phyloP scores from a whole-genome alignment of 1,140 invertebrate species.

The Lordiphosa clarofinis region DNA sequence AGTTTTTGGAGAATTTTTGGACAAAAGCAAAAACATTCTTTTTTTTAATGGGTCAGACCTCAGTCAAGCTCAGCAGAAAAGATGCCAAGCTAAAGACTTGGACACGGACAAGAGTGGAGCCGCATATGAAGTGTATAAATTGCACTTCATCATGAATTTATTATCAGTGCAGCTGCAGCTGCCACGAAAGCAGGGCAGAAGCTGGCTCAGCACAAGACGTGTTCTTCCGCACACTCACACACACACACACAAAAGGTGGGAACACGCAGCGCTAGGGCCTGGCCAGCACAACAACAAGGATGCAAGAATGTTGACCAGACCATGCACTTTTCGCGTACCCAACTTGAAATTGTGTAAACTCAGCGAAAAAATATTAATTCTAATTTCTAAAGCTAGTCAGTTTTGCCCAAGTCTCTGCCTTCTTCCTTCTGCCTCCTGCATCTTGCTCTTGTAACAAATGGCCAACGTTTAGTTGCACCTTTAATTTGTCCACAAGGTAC shows the following conservation, averaged over 20 bases:
- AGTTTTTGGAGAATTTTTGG: slow-evolving; percentile 42
- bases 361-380: slow-evolving; percentile 74
- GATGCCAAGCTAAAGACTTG: slow-evolving; percentile 14
- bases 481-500: slow-evolving; percentile 50
- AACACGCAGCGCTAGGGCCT: slow-evolving; percentile 30
- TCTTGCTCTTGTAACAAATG: slow-evolving; percentile 30
- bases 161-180: slow-evolving; percentile 71
- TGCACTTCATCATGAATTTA: slow-evolving; percentile 77
- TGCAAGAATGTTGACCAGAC: slow-evolving; percentile 53
- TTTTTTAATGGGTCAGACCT: slow-evolving; percentile 16
- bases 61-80: slow-evolving; percentile 53
- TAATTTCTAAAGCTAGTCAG: slow-evolving; percentile 54
- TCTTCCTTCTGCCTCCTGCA: too few relatives aligned
- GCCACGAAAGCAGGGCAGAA: slow-evolving; percentile 57
- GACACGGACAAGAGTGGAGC: not conserved
- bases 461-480: slow-evolving; percentile 44
- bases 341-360: slow-evolving; percentile 73
- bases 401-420: slow-evolving; percentile 1
- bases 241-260: slow-evolving; percentile 30
- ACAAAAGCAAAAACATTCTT: slow-evolving; percentile 20
- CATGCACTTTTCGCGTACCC: slow-evolving; percentile 67
- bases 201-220: slow-evolving; percentile 70
- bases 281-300: slow-evolving; percentile 13
- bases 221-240: too few relatives aligned
- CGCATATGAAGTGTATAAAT: slow-evolving; percentile 76